Conservation (phyloP, 2,888 invertebrate species). For the Crossocerus cetratus region DNA sequence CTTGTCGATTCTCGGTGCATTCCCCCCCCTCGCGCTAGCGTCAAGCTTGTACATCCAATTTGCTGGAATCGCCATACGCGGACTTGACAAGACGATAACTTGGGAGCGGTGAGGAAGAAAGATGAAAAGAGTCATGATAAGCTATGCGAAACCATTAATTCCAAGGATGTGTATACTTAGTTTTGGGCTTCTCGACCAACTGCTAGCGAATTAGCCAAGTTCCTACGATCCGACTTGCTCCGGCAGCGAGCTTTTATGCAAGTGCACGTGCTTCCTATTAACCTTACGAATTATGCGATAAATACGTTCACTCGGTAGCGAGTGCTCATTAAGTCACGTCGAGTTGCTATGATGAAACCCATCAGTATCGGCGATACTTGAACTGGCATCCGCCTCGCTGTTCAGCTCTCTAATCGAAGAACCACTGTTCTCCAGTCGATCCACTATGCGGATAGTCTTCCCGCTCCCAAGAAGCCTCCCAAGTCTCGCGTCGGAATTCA, state of each 20-base stretch:
- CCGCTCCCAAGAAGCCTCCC: too few species aligned
- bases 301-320: neutral
- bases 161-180: too few species aligned
- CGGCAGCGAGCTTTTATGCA: neutral
- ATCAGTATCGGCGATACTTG: neutral
- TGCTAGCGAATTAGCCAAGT: neutral
- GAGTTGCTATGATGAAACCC: neutral
- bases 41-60: neutral
- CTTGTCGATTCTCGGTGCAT: neutral
- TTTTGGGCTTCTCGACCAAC: too few species aligned
- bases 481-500: too few species aligned
- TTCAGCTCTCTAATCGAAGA: neutral
- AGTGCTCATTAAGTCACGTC: conserved; percentile 7
- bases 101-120: too few species aligned
- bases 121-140: too few species aligned
- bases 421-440: too few species aligned
- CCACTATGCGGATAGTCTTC: too few species aligned
- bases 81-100: neutral
- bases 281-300: conserved; percentile 1
- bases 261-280: neutral
- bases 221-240: neutral
- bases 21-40: neutral
- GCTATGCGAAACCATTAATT: too few species aligned
- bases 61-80: neutral
- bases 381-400: neutral